Evolutionary conservation across 1,140 invertebrate genomes (phyloP), one percentile per base, ranked within the genome.

Genomic region (Formica selysi): DNA sequence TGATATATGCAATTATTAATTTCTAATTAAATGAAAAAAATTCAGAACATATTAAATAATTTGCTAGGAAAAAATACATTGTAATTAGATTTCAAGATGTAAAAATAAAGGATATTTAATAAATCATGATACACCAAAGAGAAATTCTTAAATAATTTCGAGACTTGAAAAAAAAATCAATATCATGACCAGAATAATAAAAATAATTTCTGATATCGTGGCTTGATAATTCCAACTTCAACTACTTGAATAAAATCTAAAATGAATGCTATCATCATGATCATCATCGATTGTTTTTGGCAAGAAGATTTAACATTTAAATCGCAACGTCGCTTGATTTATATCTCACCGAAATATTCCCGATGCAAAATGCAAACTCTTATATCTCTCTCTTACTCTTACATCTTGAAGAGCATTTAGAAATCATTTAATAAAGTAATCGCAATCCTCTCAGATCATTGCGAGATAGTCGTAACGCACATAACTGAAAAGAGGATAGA

Each of bases 381-480:
- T 62, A 76, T 26, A 65, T 48, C 3, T 36, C 1, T 36, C 11
- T 51, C 4, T 51, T 51, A 51, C 16, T 51, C 16, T 51, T 48
- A 48, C 44, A 48, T 19, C 38, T 44, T 73, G 38, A 61, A 61
- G 38, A 83, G 54, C 26, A 61, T 29, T 26, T 73, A 59, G 29
- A 44, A 83, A 73, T 81, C 36, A 48, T 1, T 16, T 59, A 79
- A 81, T 13, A 59, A 73, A 61, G 29, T 44, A 57, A 22, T 71
- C 26, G 67, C 26, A 54, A 16, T 22, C 5, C 41, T 38, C 26
- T 38, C 26, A n/a, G 38, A 32, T 44, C 59, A 44, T 26, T 48
- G 41, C 8, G 48, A 54, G 10, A 36, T 16, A 70, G n/a, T 38
- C 54, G 38, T 62, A 41, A 74, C 26, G 54, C 54, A 16, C 11